Base-by-base conservation (phyloP, 1,140 invertebrate genomes). In the Phymorhynchus buccinoides region DNA sequence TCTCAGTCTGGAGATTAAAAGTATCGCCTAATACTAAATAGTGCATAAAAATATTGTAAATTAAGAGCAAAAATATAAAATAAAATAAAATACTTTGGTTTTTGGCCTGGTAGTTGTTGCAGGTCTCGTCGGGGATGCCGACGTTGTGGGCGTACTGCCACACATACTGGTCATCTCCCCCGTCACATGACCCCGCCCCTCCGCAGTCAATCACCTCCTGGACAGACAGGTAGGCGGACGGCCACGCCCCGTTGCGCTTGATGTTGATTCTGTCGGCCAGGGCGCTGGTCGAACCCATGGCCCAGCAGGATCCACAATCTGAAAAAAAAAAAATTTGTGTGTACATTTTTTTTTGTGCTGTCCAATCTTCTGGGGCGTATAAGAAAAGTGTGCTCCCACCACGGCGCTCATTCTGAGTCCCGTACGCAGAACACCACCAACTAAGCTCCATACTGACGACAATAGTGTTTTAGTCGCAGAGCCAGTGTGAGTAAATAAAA, bases 251-350 rank as follows among this genome's bases (percentile, higher is more conserved):
- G 79, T 93, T 93, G 66, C 94, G 87, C 83, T 92, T 91, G 84
- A 94, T 94, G 88, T 94, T 94, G 84, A 94, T 94, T 80, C 94
- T 88, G 87, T 94, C 94, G 73, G 94, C 94, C 73, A 94, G 44
- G 1, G 94, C 91, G 90, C 93, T 93, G 32, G 93, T 94, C 7
- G 91, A 90, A 42, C 94, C 94, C 90, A 94, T 93, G 12, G 93
- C 94, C 94, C 94, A 95, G 84, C 94, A 95, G 3, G 94, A 94
- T 30, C 94, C 94, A 91, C 94, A 95, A 85, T 94, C 94, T 94
- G 84, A 35, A 81, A 80, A 73, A 41, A 80, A 30, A 35, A 35
- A 41, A n/a, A n/a, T n/a, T n/a, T n/a, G n/a, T n/a, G n/a, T n/a
- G n/a, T n/a, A n/a, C n/a, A n/a, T n/a, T n/a, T n/a, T n/a, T n/a